These are phyloP conservation scores for Penaeus monodon DNA, from an alignment of 2,888 invertebrate genomes.

Conservation along the genomic window DNA sequence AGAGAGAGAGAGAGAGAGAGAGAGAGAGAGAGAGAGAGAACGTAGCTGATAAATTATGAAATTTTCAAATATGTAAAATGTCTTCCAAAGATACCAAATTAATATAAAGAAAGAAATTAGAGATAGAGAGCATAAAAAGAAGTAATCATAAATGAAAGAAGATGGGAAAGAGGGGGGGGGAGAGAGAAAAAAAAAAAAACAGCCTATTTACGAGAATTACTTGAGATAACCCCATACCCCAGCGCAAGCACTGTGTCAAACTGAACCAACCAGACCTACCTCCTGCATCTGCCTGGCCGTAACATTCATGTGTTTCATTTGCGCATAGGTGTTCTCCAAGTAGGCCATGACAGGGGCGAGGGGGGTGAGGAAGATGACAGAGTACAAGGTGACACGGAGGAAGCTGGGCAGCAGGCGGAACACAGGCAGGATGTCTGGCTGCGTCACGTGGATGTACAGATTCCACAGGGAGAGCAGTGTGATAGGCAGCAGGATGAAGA, in stretches of 20 bases:
- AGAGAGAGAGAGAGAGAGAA: too few species aligned
- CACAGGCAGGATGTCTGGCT: constrained; percentile 63
- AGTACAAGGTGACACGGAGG: constrained; percentile 54
- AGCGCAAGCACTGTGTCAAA: neutral
- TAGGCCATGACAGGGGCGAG: constrained; percentile 64
- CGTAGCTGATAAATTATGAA: too few species aligned
- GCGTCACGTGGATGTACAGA: constrained; percentile 64
- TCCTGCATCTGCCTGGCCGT: constrained; percentile 64
- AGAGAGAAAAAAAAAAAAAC: too few species aligned
- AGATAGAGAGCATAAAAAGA: too few species aligned
- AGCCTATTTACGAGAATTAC: neutral
- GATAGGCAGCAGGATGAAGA: constrained; percentile 64
- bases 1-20: too few species aligned
- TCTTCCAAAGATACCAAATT: too few species aligned
- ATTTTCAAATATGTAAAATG: too few species aligned
- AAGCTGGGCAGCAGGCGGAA: constrained; percentile 55
- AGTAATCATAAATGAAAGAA: too few species aligned
- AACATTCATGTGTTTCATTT: constrained; percentile 65
- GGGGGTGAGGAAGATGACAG: constrained; percentile 61
- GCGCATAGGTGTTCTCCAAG: constrained; percentile 65
- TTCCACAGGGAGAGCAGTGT: constrained; percentile 63
- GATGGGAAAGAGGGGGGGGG: too few species aligned
- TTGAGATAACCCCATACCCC: neutral
- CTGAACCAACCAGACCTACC: constrained; percentile 35
- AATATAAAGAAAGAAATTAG: too few species aligned